Base-by-base conservation (phyloP, 2,797 vertebrate genomes). In the Heterohyrax brucei region DNA sequence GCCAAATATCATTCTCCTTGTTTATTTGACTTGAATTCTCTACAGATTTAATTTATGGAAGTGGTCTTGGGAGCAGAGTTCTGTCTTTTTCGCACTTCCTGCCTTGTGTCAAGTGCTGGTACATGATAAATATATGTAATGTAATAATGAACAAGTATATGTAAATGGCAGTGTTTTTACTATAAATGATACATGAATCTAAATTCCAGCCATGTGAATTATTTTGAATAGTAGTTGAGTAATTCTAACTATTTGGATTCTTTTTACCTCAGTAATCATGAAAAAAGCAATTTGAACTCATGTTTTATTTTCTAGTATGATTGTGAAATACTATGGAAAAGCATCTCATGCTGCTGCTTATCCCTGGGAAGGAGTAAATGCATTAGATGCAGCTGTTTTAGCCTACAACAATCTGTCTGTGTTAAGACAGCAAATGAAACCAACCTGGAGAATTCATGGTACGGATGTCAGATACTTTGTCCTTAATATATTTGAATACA, bases 341-440 rank as follows among this genome's bases (percentile, higher is more conserved):
- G 98, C 99, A 5, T 99, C 99, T 95, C 99, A 99, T 95, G 99
- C 99, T 64, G 98, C 99, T 93, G 99, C 99, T 21, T 99, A 99
- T 97, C 99, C 99, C 46, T 99, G 99, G 99, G 99, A 99, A 98
- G 99, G 99, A 95, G 96, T 99, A 87, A 99, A 99, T 82, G 99
- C 99, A 64, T 98, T 99, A 98, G 99, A 99, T 97, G 99, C 99
- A 84, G 99, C 99, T 44, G 99, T 99, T 94, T 98, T 99, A 88
- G 99, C 99, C 53, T 99, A 99, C 97, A 99, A 98, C 99, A 99
- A 99, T 98, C 95, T 99, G 95, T 99, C 99, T 96, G 98, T 98
- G 66, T 99, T 99, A 97, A 98, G 99, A 95, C 99, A 99, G 98
- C 99, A 99, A 97, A 99, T 99, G 98, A 99, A 98, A 98, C 99